Evolutionary conservation across 1,140 invertebrate genomes (phyloP), one percentile per base, ranked within the genome.

Genomic region (Heliconius nattereri): DNA sequence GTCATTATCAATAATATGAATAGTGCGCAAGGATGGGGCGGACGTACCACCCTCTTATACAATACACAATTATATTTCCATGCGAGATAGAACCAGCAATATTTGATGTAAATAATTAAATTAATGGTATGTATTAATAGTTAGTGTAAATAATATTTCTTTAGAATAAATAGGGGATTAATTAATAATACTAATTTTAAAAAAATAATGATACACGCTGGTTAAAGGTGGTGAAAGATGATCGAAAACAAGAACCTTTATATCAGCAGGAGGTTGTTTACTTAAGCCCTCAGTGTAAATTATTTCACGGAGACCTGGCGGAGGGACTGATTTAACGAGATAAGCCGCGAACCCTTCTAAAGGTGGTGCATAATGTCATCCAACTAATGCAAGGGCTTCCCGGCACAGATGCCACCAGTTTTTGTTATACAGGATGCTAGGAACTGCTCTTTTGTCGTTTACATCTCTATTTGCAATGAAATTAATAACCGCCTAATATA

Each of bases 311-410:
- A 85, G 83, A 82, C 79, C 74, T 83, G 82, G 78, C 71, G 81
- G 82, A 83, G 81, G 86, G 80, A 83, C 85, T 90, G 91, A 92
- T 92, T 87, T 89, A 90, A 90, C 87, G 85, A 92, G 91, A 92
- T 94, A 92, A 92, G 87, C 88, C 88, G 86, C 86, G 89, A 88
- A 92, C 91, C 91, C 91, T 90, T 89, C 87, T 88, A 84, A 79
- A 83, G 88, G 85, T 89, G 91, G 89, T 92, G 91, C 91, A 94
- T 94, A 94, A 94, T 88, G 90, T 90, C 92, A 90, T 94, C 91
- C 92, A 88, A 83, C 89, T 94, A 94, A 94, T 94, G 92, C 91
- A 91, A 90, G 89, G 90, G 87, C 90, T 90, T 91, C 89, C 87
- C 85, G 86, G 29, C 90, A 85, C 91, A 93, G 91, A 93, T 93